Conservation (phyloP, 2,797 vertebrate genomes). For the Sciurus carolinensis region DNA sequence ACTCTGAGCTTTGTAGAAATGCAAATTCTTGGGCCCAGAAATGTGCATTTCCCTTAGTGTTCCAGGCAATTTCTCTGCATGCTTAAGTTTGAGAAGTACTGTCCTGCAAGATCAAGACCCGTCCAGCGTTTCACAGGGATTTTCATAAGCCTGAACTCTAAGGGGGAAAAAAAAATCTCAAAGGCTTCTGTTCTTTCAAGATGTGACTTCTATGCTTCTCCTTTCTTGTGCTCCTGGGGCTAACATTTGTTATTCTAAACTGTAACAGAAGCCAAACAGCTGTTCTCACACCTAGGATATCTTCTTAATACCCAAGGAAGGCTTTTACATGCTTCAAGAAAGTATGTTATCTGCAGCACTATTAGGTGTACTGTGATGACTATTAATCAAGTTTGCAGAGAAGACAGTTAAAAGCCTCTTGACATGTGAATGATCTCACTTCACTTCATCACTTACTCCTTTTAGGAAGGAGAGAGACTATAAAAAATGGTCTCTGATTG, state of each 20-base stretch:
- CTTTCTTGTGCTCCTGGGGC: neutral
- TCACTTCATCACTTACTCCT: conserved; percentile 48
- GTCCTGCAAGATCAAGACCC: neutral
- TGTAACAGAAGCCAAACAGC: conserved; percentile 62
- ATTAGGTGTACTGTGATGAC: conserved; percentile 33
- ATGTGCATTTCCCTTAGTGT: neutral
- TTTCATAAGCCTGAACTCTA: neutral
- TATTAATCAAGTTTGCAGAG: conserved; percentile 69
- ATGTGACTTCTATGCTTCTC: neutral
- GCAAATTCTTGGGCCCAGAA: neutral
- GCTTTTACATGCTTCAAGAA: conserved; percentile 34
- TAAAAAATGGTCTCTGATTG: neutral
- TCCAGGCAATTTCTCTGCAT: neutral
- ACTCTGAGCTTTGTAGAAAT: neutral
- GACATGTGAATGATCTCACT: conserved; percentile 60
- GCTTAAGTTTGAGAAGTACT: neutral
- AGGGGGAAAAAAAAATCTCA: neutral
- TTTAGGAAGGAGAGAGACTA: conserved; percentile 33
- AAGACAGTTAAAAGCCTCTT: conserved; percentile 68
- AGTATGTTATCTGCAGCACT: conserved; percentile 4
- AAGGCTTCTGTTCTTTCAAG: neutral
- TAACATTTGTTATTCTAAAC: conserved; percentile 58
- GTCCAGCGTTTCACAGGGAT: neutral
- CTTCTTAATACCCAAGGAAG: conserved; percentile 11
- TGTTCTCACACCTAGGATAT: conserved; percentile 60